These are phyloP conservation scores for Centrocercus urophasianus DNA, from an alignment of 2,113 vertebrate species.

Conservation along the genomic window DNA sequence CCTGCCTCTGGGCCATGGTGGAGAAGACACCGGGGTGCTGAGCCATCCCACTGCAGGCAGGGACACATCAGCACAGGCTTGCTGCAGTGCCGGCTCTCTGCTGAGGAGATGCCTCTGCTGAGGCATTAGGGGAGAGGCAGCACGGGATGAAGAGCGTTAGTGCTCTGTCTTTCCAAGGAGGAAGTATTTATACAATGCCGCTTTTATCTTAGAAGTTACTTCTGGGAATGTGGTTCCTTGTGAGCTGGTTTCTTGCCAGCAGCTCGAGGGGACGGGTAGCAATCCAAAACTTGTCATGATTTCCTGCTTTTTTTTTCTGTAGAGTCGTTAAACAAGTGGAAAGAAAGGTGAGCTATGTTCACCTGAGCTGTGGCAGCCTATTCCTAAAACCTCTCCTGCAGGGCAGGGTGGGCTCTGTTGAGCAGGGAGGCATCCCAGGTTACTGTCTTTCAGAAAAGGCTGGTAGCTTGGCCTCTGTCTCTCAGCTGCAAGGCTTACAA, in stretches of 20 bases:
- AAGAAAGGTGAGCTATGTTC: background rate
- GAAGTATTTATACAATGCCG: background rate
- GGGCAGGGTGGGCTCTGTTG: background rate
- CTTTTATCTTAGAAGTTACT: background rate
- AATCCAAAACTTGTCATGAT: background rate
- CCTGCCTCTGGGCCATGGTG: background rate
- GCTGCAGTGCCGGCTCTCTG: accelerated
- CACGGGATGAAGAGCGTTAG: background rate
- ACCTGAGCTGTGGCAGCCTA: background rate
- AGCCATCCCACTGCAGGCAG: background rate
- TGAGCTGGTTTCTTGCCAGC: background rate
- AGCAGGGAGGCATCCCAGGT: background rate
- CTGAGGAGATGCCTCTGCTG: background rate
- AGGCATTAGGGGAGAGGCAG: background rate
- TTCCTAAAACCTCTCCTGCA: background rate
- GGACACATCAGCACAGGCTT: background rate
- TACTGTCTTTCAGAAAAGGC: background rate
- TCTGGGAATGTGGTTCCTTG: background rate
- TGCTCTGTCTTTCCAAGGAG: background rate
- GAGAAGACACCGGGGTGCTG: background rate
- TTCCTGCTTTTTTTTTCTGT: background rate
- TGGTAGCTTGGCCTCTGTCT: background rate
- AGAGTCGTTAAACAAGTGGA: background rate
- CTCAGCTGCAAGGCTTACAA: background rate
- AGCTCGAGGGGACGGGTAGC: background rate